These are phyloP conservation scores for Ophion ellenae DNA, from an alignment of 2,888 invertebrate genomes.

Conservation along the genomic window DNA sequence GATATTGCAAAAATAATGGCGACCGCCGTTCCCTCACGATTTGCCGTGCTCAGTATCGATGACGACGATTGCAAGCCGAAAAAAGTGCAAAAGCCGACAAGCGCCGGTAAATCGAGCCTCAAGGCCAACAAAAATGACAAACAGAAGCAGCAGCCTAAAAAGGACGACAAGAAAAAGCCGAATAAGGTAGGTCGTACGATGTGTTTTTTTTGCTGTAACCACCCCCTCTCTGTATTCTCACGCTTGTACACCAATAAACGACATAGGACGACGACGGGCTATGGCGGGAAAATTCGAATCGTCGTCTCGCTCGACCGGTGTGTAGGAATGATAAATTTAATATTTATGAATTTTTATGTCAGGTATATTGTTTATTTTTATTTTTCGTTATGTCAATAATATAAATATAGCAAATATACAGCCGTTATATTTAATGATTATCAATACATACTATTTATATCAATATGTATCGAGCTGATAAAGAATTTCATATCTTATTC, in stretches of 20 bases:
- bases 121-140: conserved; percentile 80
- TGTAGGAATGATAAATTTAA: background rate
- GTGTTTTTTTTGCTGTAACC: conserved; percentile 50
- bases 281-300: conserved; percentile 67
- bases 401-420: too few species aligned
- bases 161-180: conserved; percentile 76
- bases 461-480: background rate
- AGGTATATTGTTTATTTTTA: background rate
- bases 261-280: background rate
- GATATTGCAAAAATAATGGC: conserved; percentile 84
- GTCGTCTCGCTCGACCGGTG: background rate
- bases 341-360: conserved; percentile 37
- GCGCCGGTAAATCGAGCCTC: conserved; percentile 70
- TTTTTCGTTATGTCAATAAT: background rate
- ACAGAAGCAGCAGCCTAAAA: conserved; percentile 72
- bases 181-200: conserved; percentile 75
- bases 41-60: conserved; percentile 90
- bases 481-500: background rate
- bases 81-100: conserved; percentile 82
- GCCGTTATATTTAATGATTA: too few species aligned
- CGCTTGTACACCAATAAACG: conserved; percentile 40
- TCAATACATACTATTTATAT: background rate
- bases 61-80: conserved; percentile 87
- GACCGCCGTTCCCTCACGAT: conserved; percentile 89
- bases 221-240: background rate